These are phyloP conservation scores for Idris sp. DNA, from an alignment of 1,140 invertebrate species.

Conservation along the genomic window DNA sequence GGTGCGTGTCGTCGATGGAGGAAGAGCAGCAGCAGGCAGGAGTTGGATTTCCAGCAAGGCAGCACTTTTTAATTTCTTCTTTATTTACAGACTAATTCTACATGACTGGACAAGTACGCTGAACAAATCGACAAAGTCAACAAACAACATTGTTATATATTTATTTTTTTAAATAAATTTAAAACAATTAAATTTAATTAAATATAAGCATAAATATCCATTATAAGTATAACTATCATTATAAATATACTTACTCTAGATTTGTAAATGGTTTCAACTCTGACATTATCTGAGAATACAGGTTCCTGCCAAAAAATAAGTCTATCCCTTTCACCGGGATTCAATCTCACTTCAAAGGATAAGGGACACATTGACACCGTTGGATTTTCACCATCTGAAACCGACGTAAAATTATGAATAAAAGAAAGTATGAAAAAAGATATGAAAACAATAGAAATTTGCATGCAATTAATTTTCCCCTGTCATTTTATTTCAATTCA, in stretches of 20 bases:
- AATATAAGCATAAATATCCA: too few relatives aligned
- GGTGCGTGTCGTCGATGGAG: too few relatives aligned
- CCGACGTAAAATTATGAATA: conserved; percentile 9
- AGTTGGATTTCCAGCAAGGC: too few relatives aligned
- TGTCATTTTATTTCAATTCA: conserved; percentile 20
- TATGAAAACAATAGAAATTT: conserved; percentile 3
- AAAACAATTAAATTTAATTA: too few relatives aligned
- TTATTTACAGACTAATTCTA: too few relatives aligned
- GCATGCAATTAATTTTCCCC: conserved; percentile 16
- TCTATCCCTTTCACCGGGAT: conserved; percentile 78
- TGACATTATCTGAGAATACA: conserved; percentile 82
- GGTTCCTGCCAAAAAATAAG: conserved; percentile 85
- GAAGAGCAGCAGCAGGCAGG: too few relatives aligned
- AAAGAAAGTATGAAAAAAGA: conserved; percentile 3
- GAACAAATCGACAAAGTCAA: too few relatives aligned
- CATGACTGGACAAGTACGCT: too few relatives aligned
- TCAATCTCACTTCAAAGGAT: conserved; percentile 81
- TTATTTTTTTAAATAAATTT: too few relatives aligned
- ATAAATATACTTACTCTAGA: conserved; percentile 81
- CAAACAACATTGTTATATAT: too few relatives aligned
- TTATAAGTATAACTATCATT: too few relatives aligned
- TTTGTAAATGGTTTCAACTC: conserved; percentile 80
- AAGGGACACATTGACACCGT: conserved; percentile 81
- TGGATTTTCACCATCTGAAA: conserved; percentile 80
- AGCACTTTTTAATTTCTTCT: too few relatives aligned